Evolutionary conservation across 2,113 vertebrate species (phyloP).

Genomic region (Lontra canadensis): DNA sequence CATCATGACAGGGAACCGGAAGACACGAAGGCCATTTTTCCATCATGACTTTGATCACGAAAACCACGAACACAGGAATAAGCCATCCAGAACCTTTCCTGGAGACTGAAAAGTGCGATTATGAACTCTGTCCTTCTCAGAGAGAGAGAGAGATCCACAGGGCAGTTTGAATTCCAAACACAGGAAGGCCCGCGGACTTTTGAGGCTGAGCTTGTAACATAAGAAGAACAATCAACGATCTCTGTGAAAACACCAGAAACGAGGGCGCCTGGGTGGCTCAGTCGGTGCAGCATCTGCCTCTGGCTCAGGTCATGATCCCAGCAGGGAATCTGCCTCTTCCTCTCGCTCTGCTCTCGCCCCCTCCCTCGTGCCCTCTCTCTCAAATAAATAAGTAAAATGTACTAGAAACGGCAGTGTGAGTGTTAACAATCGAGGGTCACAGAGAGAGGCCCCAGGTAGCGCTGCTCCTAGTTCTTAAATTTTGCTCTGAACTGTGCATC

Average conservation of each 20-base stretch:
- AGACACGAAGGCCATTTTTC: background rate
- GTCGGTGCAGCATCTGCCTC: background rate
- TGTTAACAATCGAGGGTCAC: background rate
- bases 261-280: background rate
- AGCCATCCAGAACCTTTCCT: background rate
- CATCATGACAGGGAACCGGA: background rate
- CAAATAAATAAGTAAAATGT: background rate
- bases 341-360: background rate
- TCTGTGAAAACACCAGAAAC: background rate
- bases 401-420: background rate
- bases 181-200: rapidly evolving
- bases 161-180: background rate
- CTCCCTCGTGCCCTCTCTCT: background rate
- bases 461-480: background rate
- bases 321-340: background rate
- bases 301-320: background rate
- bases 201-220: rapidly evolving
- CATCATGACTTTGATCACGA: background rate
- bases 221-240: background rate
- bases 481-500: background rate
- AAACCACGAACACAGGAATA: background rate
- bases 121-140: background rate
- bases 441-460: rapidly evolving
- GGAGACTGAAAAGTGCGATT: background rate
- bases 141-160: background rate